phyloP scores from a whole-genome alignment of 1,140 invertebrate genomes.

The Drosophila chauvacae region DNA sequence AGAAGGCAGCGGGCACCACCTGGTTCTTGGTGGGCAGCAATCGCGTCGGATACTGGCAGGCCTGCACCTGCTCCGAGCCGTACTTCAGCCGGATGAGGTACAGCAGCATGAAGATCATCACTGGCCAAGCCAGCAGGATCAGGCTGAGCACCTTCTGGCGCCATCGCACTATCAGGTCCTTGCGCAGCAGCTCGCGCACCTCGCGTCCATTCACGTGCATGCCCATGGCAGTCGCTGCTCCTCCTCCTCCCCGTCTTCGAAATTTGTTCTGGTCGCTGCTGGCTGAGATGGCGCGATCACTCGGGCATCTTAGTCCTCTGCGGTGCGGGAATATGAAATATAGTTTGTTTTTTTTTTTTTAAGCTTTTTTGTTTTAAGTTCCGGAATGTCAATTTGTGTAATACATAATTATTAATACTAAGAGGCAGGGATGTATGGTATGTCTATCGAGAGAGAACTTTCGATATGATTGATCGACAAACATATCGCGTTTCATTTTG shows the following conservation, averaged over 20 bases:
- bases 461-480: background rate
- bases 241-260: background rate
- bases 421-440: background rate
- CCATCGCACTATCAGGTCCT: conserved; percentile 78
- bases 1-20: conserved; percentile 87
- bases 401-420: background rate
- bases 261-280: conserved; percentile 17
- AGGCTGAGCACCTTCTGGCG: conserved; percentile 77
- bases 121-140: conserved; percentile 68
- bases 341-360: background rate
- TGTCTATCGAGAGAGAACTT: background rate
- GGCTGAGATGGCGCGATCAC: conserved; percentile 9
- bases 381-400: background rate
- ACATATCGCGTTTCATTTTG: background rate
- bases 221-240: conserved; percentile 9
- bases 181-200: conserved; percentile 75
- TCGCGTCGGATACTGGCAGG: conserved; percentile 87
- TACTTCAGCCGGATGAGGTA: conserved; percentile 80
- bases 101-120: conserved; percentile 74
- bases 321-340: background rate
- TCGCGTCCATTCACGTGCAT: conserved; percentile 67
- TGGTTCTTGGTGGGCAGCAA: conserved; percentile 87
- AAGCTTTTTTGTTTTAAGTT: background rate
- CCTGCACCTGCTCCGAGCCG: conserved; percentile 59
- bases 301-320: conserved; percentile 19